Conservation (phyloP, 2,113 vertebrate species). For the Bucco capensis region DNA sequence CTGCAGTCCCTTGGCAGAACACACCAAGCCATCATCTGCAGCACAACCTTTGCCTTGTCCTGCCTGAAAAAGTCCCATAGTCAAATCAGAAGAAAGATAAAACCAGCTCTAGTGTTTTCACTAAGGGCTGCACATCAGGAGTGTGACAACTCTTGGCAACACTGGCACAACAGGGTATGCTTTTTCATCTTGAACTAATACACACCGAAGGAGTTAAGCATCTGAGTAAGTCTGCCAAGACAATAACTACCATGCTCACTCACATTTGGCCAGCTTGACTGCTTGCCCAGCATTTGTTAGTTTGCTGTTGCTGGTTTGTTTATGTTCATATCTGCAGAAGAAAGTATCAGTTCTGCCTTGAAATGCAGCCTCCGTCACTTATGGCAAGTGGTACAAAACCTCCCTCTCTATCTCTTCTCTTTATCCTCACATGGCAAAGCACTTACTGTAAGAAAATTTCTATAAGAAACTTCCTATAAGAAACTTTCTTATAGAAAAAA, state of each 20-base stretch:
- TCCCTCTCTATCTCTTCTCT: not conserved
- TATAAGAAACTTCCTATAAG: not conserved
- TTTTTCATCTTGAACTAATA: not conserved
- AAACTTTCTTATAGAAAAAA: not conserved
- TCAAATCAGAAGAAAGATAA: not conserved
- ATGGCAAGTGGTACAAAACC: not conserved
- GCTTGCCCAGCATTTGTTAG: not conserved
- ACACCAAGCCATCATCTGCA: accelerated
- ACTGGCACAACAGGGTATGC: not conserved
- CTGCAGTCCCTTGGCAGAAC: not conserved
- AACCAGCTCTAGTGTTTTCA: not conserved
- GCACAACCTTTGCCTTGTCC: accelerated
- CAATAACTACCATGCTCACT: not conserved
- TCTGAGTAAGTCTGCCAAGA: not conserved
- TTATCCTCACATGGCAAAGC: not conserved
- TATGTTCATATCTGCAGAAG: not conserved
- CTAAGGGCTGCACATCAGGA: not conserved
- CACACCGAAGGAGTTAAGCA: not conserved
- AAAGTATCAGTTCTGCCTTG: not conserved
- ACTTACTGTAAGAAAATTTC: not conserved
- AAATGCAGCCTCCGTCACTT: not conserved
- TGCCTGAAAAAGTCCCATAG: not conserved
- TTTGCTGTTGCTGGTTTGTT: not conserved
- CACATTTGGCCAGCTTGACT: not conserved
- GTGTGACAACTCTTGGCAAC: not conserved